Evolutionary conservation across 1,140 invertebrate species (phyloP), one percentile per base, ranked within the genome.

Genomic region (Monochamus saltuarius): DNA sequence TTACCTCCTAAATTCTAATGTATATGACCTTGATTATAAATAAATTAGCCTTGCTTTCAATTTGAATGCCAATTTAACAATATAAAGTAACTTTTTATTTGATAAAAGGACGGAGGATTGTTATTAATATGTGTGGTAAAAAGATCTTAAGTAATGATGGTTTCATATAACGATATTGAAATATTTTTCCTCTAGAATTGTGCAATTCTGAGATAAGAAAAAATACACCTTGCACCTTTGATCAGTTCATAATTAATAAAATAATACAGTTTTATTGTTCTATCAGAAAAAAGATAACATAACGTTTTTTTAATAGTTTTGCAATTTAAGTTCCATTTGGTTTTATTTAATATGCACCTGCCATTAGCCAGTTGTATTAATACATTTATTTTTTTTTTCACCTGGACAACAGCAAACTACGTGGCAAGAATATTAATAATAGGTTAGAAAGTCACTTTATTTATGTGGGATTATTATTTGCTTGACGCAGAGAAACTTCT

Each of bases 361-460:
- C 60, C 55, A 56, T 67, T 64, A 59, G 59, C 66, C 34, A 62
- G 59, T 42, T 40, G 55, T 64, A 66, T 62, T 68, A 66, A 72
- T 77, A 72, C 72, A 74, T 73, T 71, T 72, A 58, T 66, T 67
- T 75, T 69, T 72, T 52, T 70, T 69, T 73, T 68, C 66, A 79
- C 77, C 79, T 83, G 82, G 83, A 78, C 79, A 84, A 80, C 86
- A 90, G 88, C 84, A 89, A 89, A 84, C 87, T 89, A 75, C 87
- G 86, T 79, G 88, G 88, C 81, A 87, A 87, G 81, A 84, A 82
- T 80, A 79, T 89, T 78, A 68, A 60, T 46, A 85, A 81, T 87
- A 89, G 87, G 87, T 89, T 84, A 88, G 72, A 79, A 67, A 42
- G 72, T 75, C 71, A 72, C 68, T 71, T 74, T 75, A 70, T 68